Conservation (phyloP, 2,113 vertebrate genomes). For the Trichechus manatus region DNA sequence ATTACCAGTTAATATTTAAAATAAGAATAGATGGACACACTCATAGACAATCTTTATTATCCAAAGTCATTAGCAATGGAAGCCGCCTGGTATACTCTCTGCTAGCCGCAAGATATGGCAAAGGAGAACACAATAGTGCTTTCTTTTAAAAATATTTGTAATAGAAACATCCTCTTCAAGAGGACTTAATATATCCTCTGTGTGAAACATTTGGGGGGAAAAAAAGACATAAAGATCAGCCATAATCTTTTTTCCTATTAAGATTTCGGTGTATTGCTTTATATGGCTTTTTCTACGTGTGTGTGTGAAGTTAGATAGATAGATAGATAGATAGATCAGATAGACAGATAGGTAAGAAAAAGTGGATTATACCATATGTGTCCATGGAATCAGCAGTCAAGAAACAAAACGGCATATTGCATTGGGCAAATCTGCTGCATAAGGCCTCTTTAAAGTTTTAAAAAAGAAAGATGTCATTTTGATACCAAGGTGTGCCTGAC, state of each 20-base stretch:
- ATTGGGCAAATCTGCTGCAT: too few species aligned
- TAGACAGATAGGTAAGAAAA: too few species aligned
- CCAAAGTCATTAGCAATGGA: neutral
- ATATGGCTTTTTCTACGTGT: neutral
- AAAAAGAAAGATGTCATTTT: too few species aligned
- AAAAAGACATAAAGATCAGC: neutral
- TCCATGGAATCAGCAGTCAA: too few species aligned
- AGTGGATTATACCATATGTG: too few species aligned
- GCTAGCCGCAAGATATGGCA: neutral
- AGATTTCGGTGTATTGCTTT: conserved; percentile 9
- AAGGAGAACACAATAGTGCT: neutral
- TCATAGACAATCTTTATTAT: neutral
- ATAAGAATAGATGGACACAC: neutral
- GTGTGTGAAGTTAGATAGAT: neutral
- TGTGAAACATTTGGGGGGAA: neutral
- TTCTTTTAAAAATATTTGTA: conserved; percentile 23
- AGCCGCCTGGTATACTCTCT: neutral
- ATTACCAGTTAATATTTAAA: conserved; percentile 49
- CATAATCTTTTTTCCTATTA: too few species aligned
- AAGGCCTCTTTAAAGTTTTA: too few species aligned
- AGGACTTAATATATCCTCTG: neutral
- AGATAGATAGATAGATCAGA: too few species aligned
- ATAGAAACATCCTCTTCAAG: neutral
- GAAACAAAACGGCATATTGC: too few species aligned
- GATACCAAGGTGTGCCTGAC: too few species aligned